Percentiles rank a stretch among this genome's conserved stretches.
Evolutionary conservation across 2,113 vertebrate species (phyloP).

Genomic region (Anser cygnoides): DNA sequence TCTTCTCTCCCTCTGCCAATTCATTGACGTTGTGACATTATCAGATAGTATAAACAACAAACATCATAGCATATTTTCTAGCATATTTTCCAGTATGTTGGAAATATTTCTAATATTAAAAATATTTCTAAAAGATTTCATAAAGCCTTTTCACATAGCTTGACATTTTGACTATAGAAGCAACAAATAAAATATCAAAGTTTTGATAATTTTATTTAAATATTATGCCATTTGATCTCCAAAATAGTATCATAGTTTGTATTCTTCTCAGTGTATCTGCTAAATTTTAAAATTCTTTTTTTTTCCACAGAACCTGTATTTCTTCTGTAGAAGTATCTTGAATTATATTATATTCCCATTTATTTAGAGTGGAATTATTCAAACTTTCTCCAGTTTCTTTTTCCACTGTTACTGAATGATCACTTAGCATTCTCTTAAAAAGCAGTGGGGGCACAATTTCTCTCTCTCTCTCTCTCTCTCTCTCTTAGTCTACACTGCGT

Average conservation of each 20-base stretch:
- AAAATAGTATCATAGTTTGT: background rate
- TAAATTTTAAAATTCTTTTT: background rate
- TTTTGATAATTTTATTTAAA: background rate
- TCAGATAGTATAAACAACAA: background rate
- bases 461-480: too few relatives aligned
- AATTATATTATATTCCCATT: background rate
- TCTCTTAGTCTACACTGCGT: background rate
- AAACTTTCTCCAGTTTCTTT: background rate
- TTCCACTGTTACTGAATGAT: background rate
- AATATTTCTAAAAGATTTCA: background rate
- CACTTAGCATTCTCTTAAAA: background rate
- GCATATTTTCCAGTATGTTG: too few relatives aligned
- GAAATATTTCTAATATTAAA: background rate
- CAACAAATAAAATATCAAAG: too few relatives aligned
- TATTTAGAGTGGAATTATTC: background rate
- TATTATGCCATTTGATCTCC: background rate
- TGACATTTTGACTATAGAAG: background rate
- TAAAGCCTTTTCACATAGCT: background rate
- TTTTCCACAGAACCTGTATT: fast-evolving
- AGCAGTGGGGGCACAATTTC: background rate
- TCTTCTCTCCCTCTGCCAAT: background rate
- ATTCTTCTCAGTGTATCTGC: background rate
- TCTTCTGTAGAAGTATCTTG: background rate
- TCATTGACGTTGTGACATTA: background rate
- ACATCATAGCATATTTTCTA: background rate